Percentiles rank a stretch among this genome's conserved stretches.
Evolutionary conservation across 2,113 vertebrate species (phyloP).

Genomic region (Cygnus atratus): DNA sequence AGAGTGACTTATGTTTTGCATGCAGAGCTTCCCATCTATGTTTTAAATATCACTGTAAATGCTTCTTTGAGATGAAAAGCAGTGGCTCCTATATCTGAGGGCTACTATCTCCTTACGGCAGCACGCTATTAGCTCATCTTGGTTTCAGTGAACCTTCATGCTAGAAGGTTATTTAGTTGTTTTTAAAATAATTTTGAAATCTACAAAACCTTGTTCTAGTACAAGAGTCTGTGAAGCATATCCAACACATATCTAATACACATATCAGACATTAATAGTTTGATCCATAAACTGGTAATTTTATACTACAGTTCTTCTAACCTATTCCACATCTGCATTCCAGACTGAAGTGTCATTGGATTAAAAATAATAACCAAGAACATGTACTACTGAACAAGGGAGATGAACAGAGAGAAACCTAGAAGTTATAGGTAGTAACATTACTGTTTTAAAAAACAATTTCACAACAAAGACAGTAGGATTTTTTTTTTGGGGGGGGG

Average conservation of each 20-base stretch:
- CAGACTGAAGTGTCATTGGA: not conserved
- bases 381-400: not conserved
- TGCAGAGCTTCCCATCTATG: not conserved
- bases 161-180: not conserved
- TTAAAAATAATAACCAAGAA: not conserved
- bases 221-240: not conserved
- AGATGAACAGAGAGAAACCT: not conserved
- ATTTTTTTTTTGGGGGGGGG: not conserved
- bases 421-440: not conserved
- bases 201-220: not conserved
- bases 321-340: not conserved
- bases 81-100: not conserved
- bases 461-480: not conserved
- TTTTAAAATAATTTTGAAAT: not conserved
- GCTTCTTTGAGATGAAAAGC: not conserved
- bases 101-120: not conserved
- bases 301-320: not conserved
- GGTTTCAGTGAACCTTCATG: not conserved
- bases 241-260: not conserved
- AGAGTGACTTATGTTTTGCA: not conserved
- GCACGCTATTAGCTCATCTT: not conserved
- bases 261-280: not conserved
- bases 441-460: not conserved
- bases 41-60: not conserved
- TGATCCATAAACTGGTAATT: not conserved